phyloP scores from a whole-genome alignment of 2,113 vertebrate genomes.

The Nanger granti region DNA sequence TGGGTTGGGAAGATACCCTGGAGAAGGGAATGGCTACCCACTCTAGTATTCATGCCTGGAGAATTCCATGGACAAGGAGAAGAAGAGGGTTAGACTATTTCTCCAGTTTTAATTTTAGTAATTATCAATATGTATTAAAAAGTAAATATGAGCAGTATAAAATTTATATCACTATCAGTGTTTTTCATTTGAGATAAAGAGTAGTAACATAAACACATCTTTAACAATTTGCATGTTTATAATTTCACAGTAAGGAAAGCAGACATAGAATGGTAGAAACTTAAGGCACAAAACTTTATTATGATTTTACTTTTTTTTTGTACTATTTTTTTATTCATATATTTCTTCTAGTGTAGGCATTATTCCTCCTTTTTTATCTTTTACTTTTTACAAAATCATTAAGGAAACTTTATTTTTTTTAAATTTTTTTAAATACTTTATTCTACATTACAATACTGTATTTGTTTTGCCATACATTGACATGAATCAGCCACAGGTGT shows the following conservation, averaged over 20 bases:
- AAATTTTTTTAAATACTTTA: no score
- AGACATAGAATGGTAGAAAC: background rate
- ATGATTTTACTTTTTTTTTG: background rate
- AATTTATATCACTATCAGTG: background rate
- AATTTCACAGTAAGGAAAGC: background rate
- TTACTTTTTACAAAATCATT: no score
- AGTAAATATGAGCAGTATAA: background rate
- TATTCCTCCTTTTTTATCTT: no score
- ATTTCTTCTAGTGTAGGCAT: no score
- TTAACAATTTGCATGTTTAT: background rate
- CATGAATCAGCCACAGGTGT: no score
- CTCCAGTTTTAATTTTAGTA: background rate
- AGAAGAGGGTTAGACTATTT: background rate
- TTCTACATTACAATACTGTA: no score
- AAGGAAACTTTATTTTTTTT: no score
- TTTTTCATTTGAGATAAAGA: background rate
- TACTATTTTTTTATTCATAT: no score
- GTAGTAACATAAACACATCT: background rate
- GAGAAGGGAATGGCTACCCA: background rate
- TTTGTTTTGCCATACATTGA: no score
- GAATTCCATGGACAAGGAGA: background rate
- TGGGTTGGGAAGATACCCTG: background rate
- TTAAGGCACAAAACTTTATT: no score
- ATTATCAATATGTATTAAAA: background rate
- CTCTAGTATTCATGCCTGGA: background rate